These are phyloP conservation scores for Muscicapa comitata DNA, from an alignment of 2,797 vertebrate species.

Conservation along the genomic window DNA sequence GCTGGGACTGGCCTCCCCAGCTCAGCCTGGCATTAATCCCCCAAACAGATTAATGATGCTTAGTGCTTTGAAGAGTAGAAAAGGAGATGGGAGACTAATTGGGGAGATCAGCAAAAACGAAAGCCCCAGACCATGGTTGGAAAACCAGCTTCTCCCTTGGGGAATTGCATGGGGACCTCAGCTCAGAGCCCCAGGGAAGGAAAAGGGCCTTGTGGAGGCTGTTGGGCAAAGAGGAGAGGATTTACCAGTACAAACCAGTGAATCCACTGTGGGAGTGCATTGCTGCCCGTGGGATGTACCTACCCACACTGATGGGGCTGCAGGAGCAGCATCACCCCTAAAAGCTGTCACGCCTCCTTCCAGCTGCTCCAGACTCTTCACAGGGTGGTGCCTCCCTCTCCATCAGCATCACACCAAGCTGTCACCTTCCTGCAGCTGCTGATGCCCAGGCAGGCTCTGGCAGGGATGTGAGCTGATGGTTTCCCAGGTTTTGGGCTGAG, in stretches of 20 bases:
- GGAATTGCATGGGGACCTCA: neutral
- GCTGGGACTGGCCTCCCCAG: neutral
- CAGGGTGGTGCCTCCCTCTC: accelerated
- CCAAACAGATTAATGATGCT: slow-evolving; percentile 29
- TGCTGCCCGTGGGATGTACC: accelerated
- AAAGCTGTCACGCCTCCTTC: accelerated
- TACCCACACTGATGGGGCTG: accelerated
- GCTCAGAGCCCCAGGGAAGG: neutral
- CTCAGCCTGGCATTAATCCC: slow-evolving; percentile 26
- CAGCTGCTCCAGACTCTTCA: neutral
- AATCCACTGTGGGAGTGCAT: accelerated
- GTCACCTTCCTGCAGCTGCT: neutral
- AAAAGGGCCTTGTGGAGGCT: neutral
- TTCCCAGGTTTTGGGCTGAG: neutral
- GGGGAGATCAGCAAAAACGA: neutral
- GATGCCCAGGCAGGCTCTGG: neutral
- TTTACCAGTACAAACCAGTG: neutral
- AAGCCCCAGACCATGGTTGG: neutral
- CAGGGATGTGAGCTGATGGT: accelerated
- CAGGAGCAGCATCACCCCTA: neutral
- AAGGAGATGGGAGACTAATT: slow-evolving; percentile 55
- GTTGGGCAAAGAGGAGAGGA: neutral
- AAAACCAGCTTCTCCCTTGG: neutral
- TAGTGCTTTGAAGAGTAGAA: slow-evolving; percentile 41
- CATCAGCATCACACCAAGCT: neutral